A percentile compares a stretch with the other conserved stretches of the same genome.
phyloP scores from a whole-genome alignment of 1,140 invertebrate genomes.

The Potamilus streckersoni region DNA sequence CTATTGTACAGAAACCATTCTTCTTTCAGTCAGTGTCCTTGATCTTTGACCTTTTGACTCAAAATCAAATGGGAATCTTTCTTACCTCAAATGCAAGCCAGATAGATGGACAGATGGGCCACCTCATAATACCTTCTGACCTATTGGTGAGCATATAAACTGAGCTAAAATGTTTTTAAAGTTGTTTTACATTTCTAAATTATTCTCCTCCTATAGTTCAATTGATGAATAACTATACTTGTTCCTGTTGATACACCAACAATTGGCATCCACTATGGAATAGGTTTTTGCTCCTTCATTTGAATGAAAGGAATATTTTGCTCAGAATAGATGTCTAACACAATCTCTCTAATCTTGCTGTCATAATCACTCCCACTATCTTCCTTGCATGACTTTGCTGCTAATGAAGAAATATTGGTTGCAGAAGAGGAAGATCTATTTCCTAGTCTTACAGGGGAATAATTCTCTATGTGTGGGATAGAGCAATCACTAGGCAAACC shows the following conservation, averaged over 20 bases:
- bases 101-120: background rate
- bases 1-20: too few relatives aligned
- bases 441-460: background rate
- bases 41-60: too few relatives aligned
- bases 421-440: background rate
- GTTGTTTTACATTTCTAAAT: background rate
- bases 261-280: conserved; percentile 28
- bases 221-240: background rate
- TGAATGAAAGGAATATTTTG: conserved; percentile 21
- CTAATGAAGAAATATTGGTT: background rate
- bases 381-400: background rate
- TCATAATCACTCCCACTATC: conserved; percentile 7
- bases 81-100: too few relatives aligned
- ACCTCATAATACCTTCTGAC: background rate
- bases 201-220: background rate
- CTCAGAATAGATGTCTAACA: conserved; percentile 30
- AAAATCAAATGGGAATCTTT: too few relatives aligned
- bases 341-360: conserved; percentile 16
- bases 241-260: background rate
- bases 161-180: background rate
- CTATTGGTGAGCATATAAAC: background rate
- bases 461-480: background rate
- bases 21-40: too few relatives aligned
- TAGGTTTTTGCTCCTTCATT: conserved; percentile 5
- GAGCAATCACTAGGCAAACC: background rate